These are phyloP conservation scores for Sisyra terminalis DNA, from an alignment of 2,888 invertebrate genomes.

Conservation along the genomic window DNA sequence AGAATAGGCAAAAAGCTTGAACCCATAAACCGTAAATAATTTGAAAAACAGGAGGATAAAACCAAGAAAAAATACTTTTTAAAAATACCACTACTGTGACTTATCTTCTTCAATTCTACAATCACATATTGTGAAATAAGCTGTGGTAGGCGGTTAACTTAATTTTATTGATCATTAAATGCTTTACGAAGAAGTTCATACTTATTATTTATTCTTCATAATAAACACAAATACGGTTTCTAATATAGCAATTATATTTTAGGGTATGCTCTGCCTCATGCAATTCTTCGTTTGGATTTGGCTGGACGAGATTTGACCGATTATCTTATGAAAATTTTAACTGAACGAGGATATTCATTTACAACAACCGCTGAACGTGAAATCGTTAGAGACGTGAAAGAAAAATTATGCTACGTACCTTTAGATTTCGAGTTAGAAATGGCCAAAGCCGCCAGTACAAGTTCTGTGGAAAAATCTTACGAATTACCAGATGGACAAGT, in stretches of 20 bases:
- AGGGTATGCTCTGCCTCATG: slow-evolving; percentile 72
- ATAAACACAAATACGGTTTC: too few species aligned
- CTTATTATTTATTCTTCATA: too few species aligned
- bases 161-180: too few species aligned
- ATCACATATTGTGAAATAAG: too few species aligned
- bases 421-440: slow-evolving; percentile 89
- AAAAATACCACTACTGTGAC: too few species aligned
- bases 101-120: too few species aligned
- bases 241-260: too few species aligned
- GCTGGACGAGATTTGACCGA: slow-evolving; percentile 87
- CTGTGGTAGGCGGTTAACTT: too few species aligned
- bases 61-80: too few species aligned
- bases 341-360: slow-evolving; percentile 81
- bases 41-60: background rate
- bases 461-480: slow-evolving; percentile 87
- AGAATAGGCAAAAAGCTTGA: background rate
- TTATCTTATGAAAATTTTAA: slow-evolving; percentile 87
- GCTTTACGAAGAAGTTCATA: too few species aligned
- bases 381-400: slow-evolving; percentile 90
- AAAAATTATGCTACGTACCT: slow-evolving; percentile 81
- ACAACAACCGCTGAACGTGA: slow-evolving; percentile 86
- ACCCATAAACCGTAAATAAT: background rate
- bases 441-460: slow-evolving; percentile 83
- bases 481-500: slow-evolving; percentile 87
- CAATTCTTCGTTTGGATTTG: slow-evolving; percentile 82